Percentiles rank a stretch among this genome's conserved stretches.
Evolutionary conservation across 2,888 invertebrate genomes (phyloP).

Genomic region (Entomobrya multifasciata): DNA sequence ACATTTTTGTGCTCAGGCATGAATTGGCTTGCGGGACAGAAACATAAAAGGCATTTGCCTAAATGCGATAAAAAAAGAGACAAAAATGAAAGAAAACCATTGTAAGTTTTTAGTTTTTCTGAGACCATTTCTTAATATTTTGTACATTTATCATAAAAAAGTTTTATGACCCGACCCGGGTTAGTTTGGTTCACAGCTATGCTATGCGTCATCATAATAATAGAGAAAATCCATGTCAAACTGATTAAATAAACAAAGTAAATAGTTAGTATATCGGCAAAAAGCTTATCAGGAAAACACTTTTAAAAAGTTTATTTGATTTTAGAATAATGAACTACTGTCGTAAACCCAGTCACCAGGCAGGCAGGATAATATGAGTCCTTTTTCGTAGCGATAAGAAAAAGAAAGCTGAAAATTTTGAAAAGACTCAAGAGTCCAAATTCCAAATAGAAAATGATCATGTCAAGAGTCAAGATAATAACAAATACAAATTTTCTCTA

Average conservation of each 20-base stretch:
- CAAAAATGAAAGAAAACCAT: constrained; percentile 21
- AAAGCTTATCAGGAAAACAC: neutral
- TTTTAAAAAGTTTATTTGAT: constrained; percentile 13
- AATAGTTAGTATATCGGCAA: neutral
- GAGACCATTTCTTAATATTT: constrained; percentile 4
- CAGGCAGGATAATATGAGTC: no score
- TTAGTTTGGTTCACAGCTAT: neutral
- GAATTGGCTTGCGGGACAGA: neutral
- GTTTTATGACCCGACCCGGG: constrained; percentile 35
- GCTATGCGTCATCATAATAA: neutral
- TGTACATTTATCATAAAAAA: constrained; percentile 31
- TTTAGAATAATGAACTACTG: neutral
- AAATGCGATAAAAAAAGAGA: constrained; percentile 16
- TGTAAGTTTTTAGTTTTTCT: constrained; percentile 24
- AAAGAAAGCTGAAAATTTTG: no score
- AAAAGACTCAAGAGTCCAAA: constrained; percentile 17
- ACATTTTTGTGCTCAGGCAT: constrained; percentile 1
- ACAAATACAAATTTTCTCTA: constrained; percentile 2
- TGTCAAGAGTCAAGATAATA: no score
- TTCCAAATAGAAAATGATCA: neutral
- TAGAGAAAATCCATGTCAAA: neutral
- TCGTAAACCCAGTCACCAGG: constrained; percentile 17
- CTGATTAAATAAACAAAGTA: neutral
- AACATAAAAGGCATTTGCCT: constrained; percentile 12
- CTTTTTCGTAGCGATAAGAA: constrained; percentile 9